These are phyloP conservation scores for Pseudochirops corinnae DNA, from an alignment of 2,797 vertebrate genomes.

Conservation along the genomic window DNA sequence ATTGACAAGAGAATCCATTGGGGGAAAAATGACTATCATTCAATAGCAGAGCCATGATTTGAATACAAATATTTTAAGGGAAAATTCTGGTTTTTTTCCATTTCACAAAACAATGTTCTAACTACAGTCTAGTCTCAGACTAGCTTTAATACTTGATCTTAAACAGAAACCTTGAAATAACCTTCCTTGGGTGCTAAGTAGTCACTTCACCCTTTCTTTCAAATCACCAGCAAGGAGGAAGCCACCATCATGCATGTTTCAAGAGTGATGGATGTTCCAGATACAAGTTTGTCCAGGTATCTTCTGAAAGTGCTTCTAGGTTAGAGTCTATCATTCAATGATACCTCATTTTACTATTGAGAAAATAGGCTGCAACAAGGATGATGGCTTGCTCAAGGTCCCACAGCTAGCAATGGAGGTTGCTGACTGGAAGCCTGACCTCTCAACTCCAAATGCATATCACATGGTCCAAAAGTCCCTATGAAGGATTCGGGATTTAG, in stretches of 20 bases:
- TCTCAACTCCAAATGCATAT: no score
- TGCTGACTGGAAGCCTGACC: no score
- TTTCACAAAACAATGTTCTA: neutral
- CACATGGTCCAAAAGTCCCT: no score
- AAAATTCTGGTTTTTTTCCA: neutral
- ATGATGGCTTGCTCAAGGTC: neutral
- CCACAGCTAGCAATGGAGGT: neutral
- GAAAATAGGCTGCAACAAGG: neutral
- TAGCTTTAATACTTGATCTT: neutral
- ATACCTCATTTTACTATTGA: neutral
- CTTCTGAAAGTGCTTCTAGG: neutral
- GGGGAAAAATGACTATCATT: neutral
- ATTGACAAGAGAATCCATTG: neutral
- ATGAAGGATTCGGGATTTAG: no score
- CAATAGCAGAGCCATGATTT: neutral
- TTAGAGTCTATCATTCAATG: no score
- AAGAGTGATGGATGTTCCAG: neutral
- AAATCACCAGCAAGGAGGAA: neutral
- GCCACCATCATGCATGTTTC: neutral
- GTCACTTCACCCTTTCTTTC: neutral
- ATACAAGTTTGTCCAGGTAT: neutral
- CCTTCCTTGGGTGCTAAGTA: neutral
- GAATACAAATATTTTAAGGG: neutral
- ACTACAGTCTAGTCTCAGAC: neutral
- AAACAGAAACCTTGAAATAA: neutral